phyloP scores from a whole-genome alignment of 2,888 invertebrate genomes.

The Archips xylosteana region DNA sequence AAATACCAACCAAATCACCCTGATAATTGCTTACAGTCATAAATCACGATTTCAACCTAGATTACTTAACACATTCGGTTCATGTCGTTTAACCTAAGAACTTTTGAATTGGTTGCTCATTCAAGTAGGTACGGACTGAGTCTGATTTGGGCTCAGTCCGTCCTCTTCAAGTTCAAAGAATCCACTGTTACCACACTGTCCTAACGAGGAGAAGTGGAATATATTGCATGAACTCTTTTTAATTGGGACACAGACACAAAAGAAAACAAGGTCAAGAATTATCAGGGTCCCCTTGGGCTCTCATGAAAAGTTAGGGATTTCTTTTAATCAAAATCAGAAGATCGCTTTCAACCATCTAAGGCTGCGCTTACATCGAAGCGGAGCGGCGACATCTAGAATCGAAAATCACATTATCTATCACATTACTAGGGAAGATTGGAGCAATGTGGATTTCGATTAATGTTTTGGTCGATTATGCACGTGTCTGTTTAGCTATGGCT shows the following conservation, averaged over 20 bases:
- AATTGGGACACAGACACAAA: background rate
- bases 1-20: background rate
- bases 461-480: no score
- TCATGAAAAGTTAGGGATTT: no score
- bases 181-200: slow-evolving; percentile 7
- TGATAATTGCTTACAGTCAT: slow-evolving; percentile 17
- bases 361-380: no score
- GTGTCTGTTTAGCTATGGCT: no score
- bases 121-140: slow-evolving; percentile 22
- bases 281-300: no score
- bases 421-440: no score
- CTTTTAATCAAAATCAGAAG: no score
- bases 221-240: background rate
- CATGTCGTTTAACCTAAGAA: slow-evolving; percentile 36
- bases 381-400: no score
- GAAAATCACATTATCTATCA: no score
- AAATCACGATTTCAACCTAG: slow-evolving; percentile 31
- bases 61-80: slow-evolving; percentile 27
- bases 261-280: background rate
- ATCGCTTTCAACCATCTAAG: no score
- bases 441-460: no score
- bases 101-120: slow-evolving; percentile 34
- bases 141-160: slow-evolving; percentile 24
- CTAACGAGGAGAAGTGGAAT: background rate
- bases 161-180: background rate